A percentile compares a stretch with the other conserved stretches of the same genome.
phyloP scores from a whole-genome alignment of 2,113 vertebrate species.

The Opisthocomus hoazin region DNA sequence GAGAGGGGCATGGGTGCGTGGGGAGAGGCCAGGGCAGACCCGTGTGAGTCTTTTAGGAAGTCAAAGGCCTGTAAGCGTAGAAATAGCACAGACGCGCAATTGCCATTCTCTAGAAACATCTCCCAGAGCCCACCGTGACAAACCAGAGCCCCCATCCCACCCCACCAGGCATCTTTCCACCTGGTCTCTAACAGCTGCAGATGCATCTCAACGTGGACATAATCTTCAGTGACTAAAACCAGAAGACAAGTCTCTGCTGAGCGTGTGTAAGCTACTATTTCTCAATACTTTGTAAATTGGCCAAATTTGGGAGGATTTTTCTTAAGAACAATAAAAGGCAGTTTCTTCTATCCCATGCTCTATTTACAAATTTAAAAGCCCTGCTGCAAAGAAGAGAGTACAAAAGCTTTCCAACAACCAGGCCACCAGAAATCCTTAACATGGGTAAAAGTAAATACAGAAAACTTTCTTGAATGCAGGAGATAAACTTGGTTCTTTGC shows the following conservation, averaged over 20 bases:
- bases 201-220: not conserved
- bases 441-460: not conserved
- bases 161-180: not conserved
- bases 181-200: not conserved
- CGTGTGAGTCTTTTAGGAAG: not conserved
- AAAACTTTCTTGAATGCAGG: not conserved
- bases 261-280: not conserved
- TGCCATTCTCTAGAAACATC: rapidly evolving
- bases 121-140: not conserved
- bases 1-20: rapidly evolving
- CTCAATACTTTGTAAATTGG: not conserved
- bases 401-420: not conserved
- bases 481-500: not conserved
- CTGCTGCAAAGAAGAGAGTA: not conserved
- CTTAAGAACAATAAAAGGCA: not conserved
- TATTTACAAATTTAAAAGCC: not conserved
- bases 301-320: not conserved
- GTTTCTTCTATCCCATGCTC: not conserved
- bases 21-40: not conserved
- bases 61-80: not conserved
- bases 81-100: too few relatives aligned
- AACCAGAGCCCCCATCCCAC: not conserved
- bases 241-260: not conserved
- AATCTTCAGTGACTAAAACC: not conserved
- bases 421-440: not conserved